Percentiles rank a stretch among this genome's conserved stretches.
phyloP scores from a whole-genome alignment of 2,113 vertebrate species.

The Heterotilapia buettikoferi region DNA sequence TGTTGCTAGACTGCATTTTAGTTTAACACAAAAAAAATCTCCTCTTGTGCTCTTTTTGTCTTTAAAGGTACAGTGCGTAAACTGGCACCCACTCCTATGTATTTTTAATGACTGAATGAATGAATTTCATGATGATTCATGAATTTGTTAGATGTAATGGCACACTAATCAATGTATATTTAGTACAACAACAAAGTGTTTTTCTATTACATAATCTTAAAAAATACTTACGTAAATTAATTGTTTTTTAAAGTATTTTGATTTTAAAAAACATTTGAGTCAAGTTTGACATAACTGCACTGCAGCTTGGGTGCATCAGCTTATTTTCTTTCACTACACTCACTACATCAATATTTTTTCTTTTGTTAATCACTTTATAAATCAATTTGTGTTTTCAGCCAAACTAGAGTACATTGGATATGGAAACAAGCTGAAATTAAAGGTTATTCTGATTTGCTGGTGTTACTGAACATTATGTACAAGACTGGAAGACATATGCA shows the following conservation, averaged over 20 bases:
- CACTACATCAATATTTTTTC: background rate
- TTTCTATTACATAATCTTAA: background rate
- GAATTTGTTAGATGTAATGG: background rate
- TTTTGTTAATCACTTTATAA: background rate
- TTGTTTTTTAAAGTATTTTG: background rate
- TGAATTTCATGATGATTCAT: fast-evolving
- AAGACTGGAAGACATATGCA: background rate
- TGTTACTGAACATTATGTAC: background rate
- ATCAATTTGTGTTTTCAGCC: background rate
- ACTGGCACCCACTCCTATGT: background rate
- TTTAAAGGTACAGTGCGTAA: background rate
- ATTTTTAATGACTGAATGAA: background rate
- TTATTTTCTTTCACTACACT: background rate
- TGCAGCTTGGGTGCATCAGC: background rate
- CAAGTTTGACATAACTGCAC: background rate
- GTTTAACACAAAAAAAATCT: background rate
- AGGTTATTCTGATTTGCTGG: background rate
- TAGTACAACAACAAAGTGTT: background rate
- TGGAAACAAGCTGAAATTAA: background rate
- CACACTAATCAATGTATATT: background rate
- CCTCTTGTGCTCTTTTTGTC: background rate
- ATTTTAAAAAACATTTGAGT: background rate
- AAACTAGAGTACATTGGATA: background rate
- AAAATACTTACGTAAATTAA: background rate
- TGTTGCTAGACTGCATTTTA: background rate